Conservation (phyloP, 2,888 invertebrate species). For the Eucriotettix oculatus region DNA sequence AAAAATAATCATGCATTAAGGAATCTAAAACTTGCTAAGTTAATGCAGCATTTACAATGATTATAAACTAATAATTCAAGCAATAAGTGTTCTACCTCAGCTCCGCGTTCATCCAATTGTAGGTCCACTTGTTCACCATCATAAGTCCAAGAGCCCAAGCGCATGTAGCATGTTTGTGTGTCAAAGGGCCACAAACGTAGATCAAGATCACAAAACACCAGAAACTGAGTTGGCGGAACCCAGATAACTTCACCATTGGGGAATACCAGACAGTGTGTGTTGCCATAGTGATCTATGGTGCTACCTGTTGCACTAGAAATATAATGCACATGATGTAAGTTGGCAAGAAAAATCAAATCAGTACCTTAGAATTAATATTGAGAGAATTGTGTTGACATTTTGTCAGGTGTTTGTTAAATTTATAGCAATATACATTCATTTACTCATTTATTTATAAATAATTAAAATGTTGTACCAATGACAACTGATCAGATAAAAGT, state of each 20-base stretch:
- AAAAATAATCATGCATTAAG: no score
- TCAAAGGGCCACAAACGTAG: conserved; percentile 61
- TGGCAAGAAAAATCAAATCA: not conserved
- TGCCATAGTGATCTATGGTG: conserved; percentile 40
- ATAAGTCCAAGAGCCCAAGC: conserved; percentile 59
- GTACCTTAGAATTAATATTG: not conserved
- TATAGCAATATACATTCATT: no score
- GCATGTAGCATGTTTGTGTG: conserved; percentile 44
- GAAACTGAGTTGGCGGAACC: conserved; percentile 51
- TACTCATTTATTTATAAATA: no score
- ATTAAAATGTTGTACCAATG: no score
- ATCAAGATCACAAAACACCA: conserved; percentile 45
- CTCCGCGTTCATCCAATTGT: conserved; percentile 15
- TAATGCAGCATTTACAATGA: no score
- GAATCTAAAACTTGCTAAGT: no score
- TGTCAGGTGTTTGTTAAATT: no score
- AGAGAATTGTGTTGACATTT: not conserved
- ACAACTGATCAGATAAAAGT: no score
- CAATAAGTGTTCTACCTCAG: conserved; percentile 8
- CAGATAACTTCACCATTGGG: conserved; percentile 38
- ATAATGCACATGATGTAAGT: conserved; percentile 3
- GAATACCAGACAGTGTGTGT: conserved; percentile 33
- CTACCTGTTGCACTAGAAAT: conserved; percentile 40
- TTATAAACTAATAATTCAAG: no score
- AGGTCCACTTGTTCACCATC: conserved; percentile 36